Evolutionary conservation across 2,113 vertebrate genomes (phyloP).

Genomic region (Poecile atricapillus): DNA sequence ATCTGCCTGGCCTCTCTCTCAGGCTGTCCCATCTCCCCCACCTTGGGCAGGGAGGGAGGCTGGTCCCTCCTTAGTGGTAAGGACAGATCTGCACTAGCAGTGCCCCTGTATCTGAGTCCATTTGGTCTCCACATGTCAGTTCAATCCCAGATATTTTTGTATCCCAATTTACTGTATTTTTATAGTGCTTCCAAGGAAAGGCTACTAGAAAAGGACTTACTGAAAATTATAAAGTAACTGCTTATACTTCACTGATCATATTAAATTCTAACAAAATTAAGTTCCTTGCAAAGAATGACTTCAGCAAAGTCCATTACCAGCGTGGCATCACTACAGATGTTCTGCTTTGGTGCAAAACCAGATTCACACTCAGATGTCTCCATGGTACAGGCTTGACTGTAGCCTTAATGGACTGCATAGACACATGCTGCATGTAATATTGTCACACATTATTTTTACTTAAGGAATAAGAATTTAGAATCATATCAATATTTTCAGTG

Average conservation of each 20-base stretch:
- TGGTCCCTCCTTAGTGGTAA: fast-evolving
- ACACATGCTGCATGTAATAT: too few species aligned
- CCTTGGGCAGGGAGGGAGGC: fast-evolving
- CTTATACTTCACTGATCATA: not conserved
- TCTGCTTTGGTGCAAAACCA: not conserved
- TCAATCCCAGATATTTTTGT: not conserved
- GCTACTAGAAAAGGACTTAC: not conserved
- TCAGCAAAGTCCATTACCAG: not conserved
- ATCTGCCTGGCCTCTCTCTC: not conserved
- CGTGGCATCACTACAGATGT: fast-evolving
- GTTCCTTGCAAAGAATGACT: not conserved
- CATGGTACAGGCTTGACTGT: not conserved
- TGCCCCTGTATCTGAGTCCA: too few species aligned
- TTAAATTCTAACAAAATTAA: not conserved
- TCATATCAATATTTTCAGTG: not conserved
- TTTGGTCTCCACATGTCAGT: not conserved
- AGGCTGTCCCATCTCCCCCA: not conserved
- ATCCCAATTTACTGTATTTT: not conserved
- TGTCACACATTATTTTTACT: not conserved
- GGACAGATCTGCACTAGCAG: not conserved
- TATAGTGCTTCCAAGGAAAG: not conserved
- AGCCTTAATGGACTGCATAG: not conserved
- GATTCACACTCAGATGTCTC: not conserved
- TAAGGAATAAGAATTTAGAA: not conserved
- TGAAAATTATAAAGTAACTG: not conserved